Conservation (phyloP, 23 tunicate genomes). For the Oikopleura dioica region DNA sequence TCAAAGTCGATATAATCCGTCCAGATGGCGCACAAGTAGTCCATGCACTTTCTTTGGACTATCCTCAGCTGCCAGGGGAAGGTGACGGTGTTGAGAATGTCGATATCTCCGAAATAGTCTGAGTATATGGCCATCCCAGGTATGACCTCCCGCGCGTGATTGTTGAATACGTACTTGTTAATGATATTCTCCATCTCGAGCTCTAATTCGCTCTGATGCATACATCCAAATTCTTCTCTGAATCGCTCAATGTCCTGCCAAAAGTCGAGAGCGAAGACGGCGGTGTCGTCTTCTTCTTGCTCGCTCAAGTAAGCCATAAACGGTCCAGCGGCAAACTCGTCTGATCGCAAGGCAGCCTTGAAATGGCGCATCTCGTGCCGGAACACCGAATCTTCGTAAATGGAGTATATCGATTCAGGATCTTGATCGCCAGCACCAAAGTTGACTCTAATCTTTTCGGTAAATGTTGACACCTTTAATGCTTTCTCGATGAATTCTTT, state of each 20-base stretch:
- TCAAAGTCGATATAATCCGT: background rate
- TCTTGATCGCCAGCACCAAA: background rate
- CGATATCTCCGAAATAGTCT: background rate
- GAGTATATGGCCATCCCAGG: background rate
- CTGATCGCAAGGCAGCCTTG: background rate
- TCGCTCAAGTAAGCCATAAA: conserved; percentile 5
- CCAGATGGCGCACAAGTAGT: background rate
- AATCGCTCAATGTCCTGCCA: conserved; percentile 9
- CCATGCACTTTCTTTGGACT: conserved; percentile 6
- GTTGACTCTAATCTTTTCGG: background rate
- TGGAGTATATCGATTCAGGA: background rate
- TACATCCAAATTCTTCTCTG: background rate
- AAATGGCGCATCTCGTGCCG: conserved; percentile 11
- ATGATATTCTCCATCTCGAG: background rate
- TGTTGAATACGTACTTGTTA: background rate
- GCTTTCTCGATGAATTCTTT: background rate
- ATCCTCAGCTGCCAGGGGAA: background rate
- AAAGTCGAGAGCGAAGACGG: background rate
- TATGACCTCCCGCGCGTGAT: background rate
- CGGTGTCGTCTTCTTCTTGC: background rate
- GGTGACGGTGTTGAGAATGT: background rate
- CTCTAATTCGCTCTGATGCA: background rate
- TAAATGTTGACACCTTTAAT: background rate
- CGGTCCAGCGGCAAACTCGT: conserved; percentile 10
- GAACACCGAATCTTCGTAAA: background rate